Base-by-base conservation (phyloP, 2,888 invertebrate genomes). In the Epistrophe eligans region DNA sequence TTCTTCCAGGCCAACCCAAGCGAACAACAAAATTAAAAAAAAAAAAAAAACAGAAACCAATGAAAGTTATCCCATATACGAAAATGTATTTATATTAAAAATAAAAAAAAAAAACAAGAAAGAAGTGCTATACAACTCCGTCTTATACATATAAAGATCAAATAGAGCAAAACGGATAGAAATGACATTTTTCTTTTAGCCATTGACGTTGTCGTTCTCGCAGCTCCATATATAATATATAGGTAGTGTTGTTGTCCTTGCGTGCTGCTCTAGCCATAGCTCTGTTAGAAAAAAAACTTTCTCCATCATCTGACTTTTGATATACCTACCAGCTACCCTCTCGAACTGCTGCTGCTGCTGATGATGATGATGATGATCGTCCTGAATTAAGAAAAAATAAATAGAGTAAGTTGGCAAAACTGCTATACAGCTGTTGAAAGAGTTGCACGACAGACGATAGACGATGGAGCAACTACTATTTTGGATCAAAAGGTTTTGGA, bases 311-410 rank as follows among this genome's bases (percentile, higher is more conserved):
- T 76, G 80, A 84, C 84, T 84, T 55, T 84, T 84, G 79, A 79
- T 84, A 79, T 70, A 58, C 58, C 17, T 74, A 48, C n/a, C 5
- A 74, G n/a, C 24, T 24, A 24, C 2, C 24, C 83, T 11, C 67
- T 64, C 73, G 70, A 79, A 74, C 55, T 79, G 77, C 73, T 67
- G 83, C 74, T 70, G 83, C 74, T 79, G 79, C 74, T 70, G 83
- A 84, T 84, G 77, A 79, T 67, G 83, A 79, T 70, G 83, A 79
- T 79, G 79, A 79, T 70, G 83, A 84, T 84, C 84, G 74, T 74
- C 67, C 48, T 48, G 72, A 84, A 84, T 84, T 79, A 71, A 64
- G 32, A 64, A 45, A 64, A 45, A 38, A 58, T 40, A 8, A n/a
- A 43, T 24, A 24, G 40, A 43, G 70, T 74, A 71, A 70, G 40